Evolutionary conservation across 1,140 invertebrate species (phyloP), one percentile per base, ranked within the genome.

Genomic region (Sinonovacula constricta): DNA sequence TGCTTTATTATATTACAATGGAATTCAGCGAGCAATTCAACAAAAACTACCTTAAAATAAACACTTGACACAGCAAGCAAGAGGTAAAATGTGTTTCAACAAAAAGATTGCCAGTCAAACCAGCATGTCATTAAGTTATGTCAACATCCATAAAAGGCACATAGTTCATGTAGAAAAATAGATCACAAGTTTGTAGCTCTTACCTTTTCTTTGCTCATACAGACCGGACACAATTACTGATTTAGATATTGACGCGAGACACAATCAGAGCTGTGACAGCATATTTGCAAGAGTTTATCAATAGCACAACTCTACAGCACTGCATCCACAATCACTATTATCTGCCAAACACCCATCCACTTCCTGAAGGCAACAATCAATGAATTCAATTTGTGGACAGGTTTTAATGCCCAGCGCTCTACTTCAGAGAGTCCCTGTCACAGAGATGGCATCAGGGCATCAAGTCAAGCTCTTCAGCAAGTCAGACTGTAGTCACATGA

Each of bases 361-460:
- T 75, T 66, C 72, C 72, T 26, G 2, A 45, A 56, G 60, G 67
- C 57, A 76, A 66, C 72, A 76, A 76, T 76, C 26, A 67, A 56
- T 45, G n/a, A n/a, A n/a, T 76, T 76, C 72, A 76, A 76, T 76
- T 57, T 76, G 72, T 63, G 33, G 57, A 56, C 62, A 65, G 54
- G 4, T 63, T 63, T 63, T 63, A 33, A 63, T 63, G 15, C 14
- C 22, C 22, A 45, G n/a, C n/a, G n/a, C 39, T 45, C 39, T 45
- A 45, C 39, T 45, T 45, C 39, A 45, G 39, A 45, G n/a, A 45
- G 39, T 45, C 39, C 18, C 7, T 45, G 18, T 45, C 39, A 45
- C 39, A 45, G 39, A 45, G 18, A 45, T 45, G 39, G 18, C 39
- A 45, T 7, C 39, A 45, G 7, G 39, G 39, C 7, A 45, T 45